phyloP scores from a whole-genome alignment of 30 jellyfish, hydroid and myxozoan genomes.

The Cassiopea xamachana region DNA sequence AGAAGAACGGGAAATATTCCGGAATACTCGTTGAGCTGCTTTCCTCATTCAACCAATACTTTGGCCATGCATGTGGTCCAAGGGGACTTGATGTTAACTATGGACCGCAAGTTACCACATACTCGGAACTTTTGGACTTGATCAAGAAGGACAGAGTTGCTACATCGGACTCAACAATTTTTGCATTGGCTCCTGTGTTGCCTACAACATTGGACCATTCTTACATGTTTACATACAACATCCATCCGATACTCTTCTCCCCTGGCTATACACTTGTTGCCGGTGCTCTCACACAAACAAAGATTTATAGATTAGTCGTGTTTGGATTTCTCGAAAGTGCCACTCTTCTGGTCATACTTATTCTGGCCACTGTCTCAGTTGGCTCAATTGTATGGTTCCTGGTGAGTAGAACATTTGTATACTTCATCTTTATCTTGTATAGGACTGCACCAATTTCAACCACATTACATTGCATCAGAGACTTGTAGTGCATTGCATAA shows the following conservation, averaged over 20 bases:
- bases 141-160: background rate
- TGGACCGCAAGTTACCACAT: background rate
- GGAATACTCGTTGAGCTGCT: slow-evolving; percentile 1
- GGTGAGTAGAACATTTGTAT: slow-evolving; percentile 8
- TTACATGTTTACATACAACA: background rate
- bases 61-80: background rate
- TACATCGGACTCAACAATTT: background rate
- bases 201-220: background rate
- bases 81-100: slow-evolving; percentile 22
- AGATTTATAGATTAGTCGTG: slow-evolving; percentile 39
- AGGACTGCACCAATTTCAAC: background rate
- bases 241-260: background rate
- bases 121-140: slow-evolving; percentile 3
- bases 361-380: background rate
- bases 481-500: background rate
- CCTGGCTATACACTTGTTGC: slow-evolving; percentile 53
- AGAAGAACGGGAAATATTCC: background rate
- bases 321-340: slow-evolving; percentile 57
- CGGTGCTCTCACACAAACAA: slow-evolving; percentile 1
- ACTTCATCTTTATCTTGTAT: background rate
- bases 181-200: slow-evolving; percentile 31
- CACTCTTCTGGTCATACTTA: slow-evolving; percentile 16
- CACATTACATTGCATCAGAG: background rate
- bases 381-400: slow-evolving; percentile 48
- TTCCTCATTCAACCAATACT: background rate